These are phyloP conservation scores for Scaptomyza reducta DNA, from an alignment of 2,888 invertebrate genomes.

Conservation along the genomic window DNA sequence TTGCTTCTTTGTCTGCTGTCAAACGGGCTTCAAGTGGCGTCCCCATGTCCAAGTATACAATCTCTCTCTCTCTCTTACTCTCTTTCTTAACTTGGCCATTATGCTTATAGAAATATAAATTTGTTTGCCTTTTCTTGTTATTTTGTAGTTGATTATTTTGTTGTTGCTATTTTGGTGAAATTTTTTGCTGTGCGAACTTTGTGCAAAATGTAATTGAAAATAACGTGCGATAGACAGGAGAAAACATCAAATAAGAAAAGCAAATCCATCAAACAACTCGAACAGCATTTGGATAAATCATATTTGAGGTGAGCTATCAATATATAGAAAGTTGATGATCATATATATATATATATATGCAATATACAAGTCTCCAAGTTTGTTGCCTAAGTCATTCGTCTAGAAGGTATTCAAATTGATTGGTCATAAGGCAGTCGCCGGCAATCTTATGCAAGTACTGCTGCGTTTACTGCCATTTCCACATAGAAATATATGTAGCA, in stretches of 20 bases:
- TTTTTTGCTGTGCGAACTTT: constrained; percentile 24
- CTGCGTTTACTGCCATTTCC: constrained; percentile 15
- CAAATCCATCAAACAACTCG: constrained; percentile 37
- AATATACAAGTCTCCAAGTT: constrained; percentile 4
- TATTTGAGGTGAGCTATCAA: constrained; percentile 42
- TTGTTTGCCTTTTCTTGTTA: constrained; percentile 35
- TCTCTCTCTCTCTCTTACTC: background rate
- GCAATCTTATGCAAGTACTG: constrained; percentile 30
- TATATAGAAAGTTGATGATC: constrained; percentile 32
- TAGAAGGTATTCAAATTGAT: background rate
- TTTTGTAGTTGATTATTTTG: constrained; percentile 35
- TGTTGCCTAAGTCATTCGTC: constrained; percentile 15
- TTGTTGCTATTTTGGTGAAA: constrained; percentile 61
- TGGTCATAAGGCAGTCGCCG: constrained; percentile 6
- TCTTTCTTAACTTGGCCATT: constrained; percentile 18
- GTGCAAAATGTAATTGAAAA: constrained; percentile 69
- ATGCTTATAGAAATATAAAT: constrained; percentile 62
- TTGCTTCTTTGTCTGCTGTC: constrained; percentile 32
- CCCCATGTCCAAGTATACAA: constrained; percentile 4
- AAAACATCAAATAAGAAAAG: constrained; percentile 12
- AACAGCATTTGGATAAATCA: constrained; percentile 48
- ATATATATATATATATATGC: background rate
- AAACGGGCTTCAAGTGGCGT: constrained; percentile 31
- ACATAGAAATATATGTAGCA: constrained; percentile 13
- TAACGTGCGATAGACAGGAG: constrained; percentile 39